Evolutionary conservation across 2,113 vertebrate species (phyloP), one percentile per base, ranked within the genome.

Genomic region (Pampusana beccarii): DNA sequence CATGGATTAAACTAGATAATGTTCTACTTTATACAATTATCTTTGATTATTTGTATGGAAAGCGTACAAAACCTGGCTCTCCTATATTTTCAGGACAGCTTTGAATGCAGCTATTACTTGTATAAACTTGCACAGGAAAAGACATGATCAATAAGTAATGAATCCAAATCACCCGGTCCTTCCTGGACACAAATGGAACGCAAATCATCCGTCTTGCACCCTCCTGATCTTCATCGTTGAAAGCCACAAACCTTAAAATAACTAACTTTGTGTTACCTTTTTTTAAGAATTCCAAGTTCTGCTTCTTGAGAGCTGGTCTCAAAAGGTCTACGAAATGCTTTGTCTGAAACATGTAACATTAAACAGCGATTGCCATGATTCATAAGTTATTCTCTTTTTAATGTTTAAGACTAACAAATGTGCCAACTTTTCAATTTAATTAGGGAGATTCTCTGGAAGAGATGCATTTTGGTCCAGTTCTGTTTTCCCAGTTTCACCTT

Each of bases 381-480:
- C 73, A 88, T 80, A 77, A 90, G 91, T 92, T 75, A 94, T 91
- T 95, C 91, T 54, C 86, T 95, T 87, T 95, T 65, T 48, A 26
- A 77, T 1, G 60, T 51, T 67, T 50, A 40, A 53, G 70, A 20
- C 58, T 82, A 87, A 91, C 74, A 61, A 56, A 87, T 34, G 74
- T 70, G 92, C 85, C 93, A 96, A 33, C 29, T 82, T 83, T 51
- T 74, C 90, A 26, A 80, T 95, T 94, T 94, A 92, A 97, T 96
- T 93, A 88, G 74, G 58, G 36, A 69, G 86, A 79, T 51, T 87
- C 82, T 88, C 81, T 19, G 17, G 25, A 9, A 85, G 70, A 75
- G 31, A 54, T 50, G 56, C 16, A 36, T 88, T 95, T 95, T 38
- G 73, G 88, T 93, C 90, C 77, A 80, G 50, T 72, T 92, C 44